These are phyloP conservation scores for Acrocephalus kingi DNA, from an alignment of 2,113 vertebrate genomes.

Conservation along the genomic window DNA sequence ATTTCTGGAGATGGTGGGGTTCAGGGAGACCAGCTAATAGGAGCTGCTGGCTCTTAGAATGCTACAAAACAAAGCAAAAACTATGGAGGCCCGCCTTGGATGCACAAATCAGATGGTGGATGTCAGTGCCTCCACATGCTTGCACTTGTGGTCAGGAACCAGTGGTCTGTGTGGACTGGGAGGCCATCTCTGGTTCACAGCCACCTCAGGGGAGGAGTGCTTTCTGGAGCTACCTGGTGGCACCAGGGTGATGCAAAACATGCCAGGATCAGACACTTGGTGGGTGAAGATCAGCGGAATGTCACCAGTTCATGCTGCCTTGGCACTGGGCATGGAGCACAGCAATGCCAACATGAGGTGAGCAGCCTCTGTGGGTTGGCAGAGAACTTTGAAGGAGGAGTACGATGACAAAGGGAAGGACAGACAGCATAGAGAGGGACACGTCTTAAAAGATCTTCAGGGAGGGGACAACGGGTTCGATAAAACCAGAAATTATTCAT, in stretches of 20 bases:
- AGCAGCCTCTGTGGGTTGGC: not conserved
- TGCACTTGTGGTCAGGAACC: not conserved
- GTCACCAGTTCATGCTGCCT: not conserved
- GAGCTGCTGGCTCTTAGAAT: not conserved
- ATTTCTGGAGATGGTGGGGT: rapidly evolving
- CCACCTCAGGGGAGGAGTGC: not conserved
- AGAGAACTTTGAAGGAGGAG: not conserved
- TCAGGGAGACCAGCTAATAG: not conserved
- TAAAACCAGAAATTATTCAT: slow-evolving; percentile 29
- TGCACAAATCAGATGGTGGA: not conserved
- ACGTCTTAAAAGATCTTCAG: not conserved
- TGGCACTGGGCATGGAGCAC: not conserved
- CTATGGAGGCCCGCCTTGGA: not conserved
- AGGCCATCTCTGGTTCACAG: not conserved
- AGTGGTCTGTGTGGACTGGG: not conserved
- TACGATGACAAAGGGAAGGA: not conserved
- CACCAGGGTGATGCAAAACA: not conserved
- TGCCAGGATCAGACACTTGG: not conserved
- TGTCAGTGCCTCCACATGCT: not conserved
- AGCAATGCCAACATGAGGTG: not conserved
- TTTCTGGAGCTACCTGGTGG: not conserved
- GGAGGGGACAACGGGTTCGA: slow-evolving; percentile 3
- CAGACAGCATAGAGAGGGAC: not conserved
- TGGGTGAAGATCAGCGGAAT: rapidly evolving
- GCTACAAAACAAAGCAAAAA: not conserved